Percentiles rank a stretch among this genome's conserved stretches.
These are phyloP conservation scores for Megaptera novaeangliae DNA, from an alignment of 2,113 vertebrate species.

Conservation along the genomic window DNA sequence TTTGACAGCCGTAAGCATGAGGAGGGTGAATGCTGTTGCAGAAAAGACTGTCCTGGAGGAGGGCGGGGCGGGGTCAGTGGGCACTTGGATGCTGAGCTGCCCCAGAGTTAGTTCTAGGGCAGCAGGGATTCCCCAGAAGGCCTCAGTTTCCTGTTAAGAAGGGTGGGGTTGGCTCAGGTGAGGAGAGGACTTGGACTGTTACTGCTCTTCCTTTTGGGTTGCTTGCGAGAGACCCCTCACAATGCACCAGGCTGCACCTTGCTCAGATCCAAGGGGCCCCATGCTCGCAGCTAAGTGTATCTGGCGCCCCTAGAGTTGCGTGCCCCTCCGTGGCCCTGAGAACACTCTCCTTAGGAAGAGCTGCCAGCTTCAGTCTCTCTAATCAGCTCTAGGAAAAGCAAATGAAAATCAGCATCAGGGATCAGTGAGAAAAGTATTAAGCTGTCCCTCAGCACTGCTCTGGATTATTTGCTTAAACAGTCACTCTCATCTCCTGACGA, in stretches of 20 bases:
- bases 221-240: not conserved
- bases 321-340: not conserved
- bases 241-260: not conserved
- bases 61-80: accelerated
- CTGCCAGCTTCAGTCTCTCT: not conserved
- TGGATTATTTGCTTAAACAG: not conserved
- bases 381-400: not conserved
- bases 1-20: not conserved
- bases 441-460: not conserved
- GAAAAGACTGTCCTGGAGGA: not conserved
- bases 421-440: not conserved
- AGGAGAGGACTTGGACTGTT: not conserved
- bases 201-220: not conserved
- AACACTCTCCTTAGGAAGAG: not conserved
- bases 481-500: not conserved
- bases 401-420: not conserved
- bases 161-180: not conserved
- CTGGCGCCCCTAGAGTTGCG: not conserved
- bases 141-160: not conserved
- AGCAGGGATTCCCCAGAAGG: not conserved
- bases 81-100: not conserved
- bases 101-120: not conserved
- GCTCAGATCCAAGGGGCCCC: not conserved
- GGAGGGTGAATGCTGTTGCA: not conserved
- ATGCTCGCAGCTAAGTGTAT: not conserved